phyloP scores from a whole-genome alignment of 2,797 vertebrate species.

The Enteromius mattozi region DNA sequence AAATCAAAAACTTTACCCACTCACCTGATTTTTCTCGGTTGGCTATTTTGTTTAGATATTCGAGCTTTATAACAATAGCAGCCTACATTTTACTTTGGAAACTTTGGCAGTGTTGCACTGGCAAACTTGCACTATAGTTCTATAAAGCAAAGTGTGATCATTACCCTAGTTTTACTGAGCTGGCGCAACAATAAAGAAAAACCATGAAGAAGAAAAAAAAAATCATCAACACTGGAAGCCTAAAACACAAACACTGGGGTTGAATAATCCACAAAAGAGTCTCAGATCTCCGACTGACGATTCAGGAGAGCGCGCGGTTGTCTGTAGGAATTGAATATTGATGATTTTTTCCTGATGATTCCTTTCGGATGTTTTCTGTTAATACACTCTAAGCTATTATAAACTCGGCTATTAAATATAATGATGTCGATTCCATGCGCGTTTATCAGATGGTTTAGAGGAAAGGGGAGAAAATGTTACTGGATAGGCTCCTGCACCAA shows the following conservation, averaged over 20 bases:
- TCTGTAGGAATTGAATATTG: not conserved
- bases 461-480: not conserved
- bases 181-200: constrained; percentile 28
- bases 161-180: constrained; percentile 31
- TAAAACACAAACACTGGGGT: not conserved
- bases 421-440: not conserved
- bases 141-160: constrained; percentile 22
- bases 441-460: not conserved
- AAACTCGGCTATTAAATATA: not conserved
- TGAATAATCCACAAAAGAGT: not conserved
- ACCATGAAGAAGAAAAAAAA: not conserved
- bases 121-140: not conserved
- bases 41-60: constrained; percentile 56
- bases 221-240: constrained; percentile 11
- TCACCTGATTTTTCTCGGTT: constrained; percentile 36
- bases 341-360: not conserved
- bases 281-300: not conserved
- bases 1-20: not conserved
- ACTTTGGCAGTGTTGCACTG: not conserved
- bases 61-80: not conserved
- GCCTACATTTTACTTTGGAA: not conserved
- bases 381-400: not conserved
- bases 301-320: not conserved
- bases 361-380: not conserved
- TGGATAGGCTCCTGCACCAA: not conserved